Evolutionary conservation across 2,113 vertebrate genomes (phyloP), one percentile per base, ranked within the genome.

Genomic region (Neodontobutis hainanensis): DNA sequence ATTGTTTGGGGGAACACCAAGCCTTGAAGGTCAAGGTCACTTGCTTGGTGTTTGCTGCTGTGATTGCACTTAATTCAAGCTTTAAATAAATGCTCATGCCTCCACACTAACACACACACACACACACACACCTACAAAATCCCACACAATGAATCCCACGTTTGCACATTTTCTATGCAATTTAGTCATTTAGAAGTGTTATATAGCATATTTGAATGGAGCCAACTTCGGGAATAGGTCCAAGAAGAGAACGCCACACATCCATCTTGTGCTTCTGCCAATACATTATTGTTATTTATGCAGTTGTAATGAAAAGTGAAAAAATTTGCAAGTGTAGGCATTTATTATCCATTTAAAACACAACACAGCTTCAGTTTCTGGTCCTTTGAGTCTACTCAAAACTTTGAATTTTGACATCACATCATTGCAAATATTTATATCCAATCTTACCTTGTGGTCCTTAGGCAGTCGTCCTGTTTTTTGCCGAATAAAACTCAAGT

Each of bases 41-140:
- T 12, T 40, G 44, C 62, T 59, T 0, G 0, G 16, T 48, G 46
- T 69, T 69, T 57, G 47, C 77, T 43, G 66, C 68, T 3, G 47
- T 52, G 80, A 86, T 80, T 77, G 67, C 60, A 48, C 73, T 71
- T 80, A 63, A 80, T 73, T 84, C 60, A 61, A 53, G 51, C 12
- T 49, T 66, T 82, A 79, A 56, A 42, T 16, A 4, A 59, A 68
- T 12, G 44, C 65, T n/a, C 36, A 38, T 19, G 58, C n/a, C 7
- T 34, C 12, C 1, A 32, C 11, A 11, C 14, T 34, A 66, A 48
- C 8, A 63, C 42, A 42, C 44, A 46, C 36, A 5, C n/a, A 40
- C 0, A 57, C 35, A 50, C 19, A 67, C 73, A 50, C 44, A 36
- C 19, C 43, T 53, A 69, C 61, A 70, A 49, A 49, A 65, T 55